Base-by-base conservation (phyloP, 2,888 invertebrate species). In the Erebia ligea region DNA sequence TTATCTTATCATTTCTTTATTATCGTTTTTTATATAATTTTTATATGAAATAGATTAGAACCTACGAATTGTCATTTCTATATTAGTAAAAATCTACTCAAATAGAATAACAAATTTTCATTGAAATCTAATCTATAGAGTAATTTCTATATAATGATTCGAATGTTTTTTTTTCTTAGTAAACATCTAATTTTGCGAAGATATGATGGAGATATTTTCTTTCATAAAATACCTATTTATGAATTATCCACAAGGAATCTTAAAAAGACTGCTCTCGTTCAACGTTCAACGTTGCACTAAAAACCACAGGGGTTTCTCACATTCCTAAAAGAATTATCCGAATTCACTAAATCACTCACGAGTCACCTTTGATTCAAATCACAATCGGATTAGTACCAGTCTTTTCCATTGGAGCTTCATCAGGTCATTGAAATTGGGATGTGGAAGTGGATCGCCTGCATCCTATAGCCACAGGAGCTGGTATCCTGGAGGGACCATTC, bases 391-490 rank as follows among this genome's bases (percentile, higher is more conserved):
- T 76, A 56, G 65, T 45, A 56, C 62, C 79, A 78, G 79, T 79
- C 78, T 80, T 79, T 78, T 75, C 76, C 74, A 72, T 56, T 17
- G 77, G 77, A 80, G 76, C 75, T 78, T 71, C 70, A 64, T 61
- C 67, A 72, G 69, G 89, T 91, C 89, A 92, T 86, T 88, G 91
- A 71, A 93, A 93, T 77, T 93, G 91, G 1, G 92, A 85, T 6
- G 92, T 93, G 21, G 93, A 93, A 0, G 91, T 91, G 0, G 93
- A 93, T 71, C 93, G 81, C 72, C 91, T 81, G 86, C 92, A 92
- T 52, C 91, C 92, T 40, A 92, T 79, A 1, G 92, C 78, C 1
- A 93, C 92, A 0, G 93, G 93, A 2, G 93, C 93, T 8, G 93
- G 93, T 83, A 93, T 93, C 79, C 91, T 84, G 0, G 92, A 92